Evolutionary conservation across 2,113 vertebrate species (phyloP), one percentile per base, ranked within the genome.

Genomic region (Spheniscus mendiculus): DNA sequence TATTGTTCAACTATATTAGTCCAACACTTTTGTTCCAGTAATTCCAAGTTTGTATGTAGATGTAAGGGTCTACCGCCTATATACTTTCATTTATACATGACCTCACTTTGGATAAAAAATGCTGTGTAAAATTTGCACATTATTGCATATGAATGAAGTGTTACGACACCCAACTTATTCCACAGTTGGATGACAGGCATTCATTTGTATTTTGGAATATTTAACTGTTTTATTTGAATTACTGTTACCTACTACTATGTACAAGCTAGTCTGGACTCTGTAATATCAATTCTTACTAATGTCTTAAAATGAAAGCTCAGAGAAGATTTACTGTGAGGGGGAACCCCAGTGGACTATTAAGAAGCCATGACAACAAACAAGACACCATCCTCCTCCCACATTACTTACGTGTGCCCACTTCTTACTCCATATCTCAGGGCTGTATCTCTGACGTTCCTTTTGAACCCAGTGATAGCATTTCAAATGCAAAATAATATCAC

Each of bases 321-420:
- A 40, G 52, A 26, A n/a, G 62, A 42, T 30, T n/a, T 19, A 0
- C 23, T 9, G 34, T 2, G 2, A 76, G 56, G 45, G 82, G 63
- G 52, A 38, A 38, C 10, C 21, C 27, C 38, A 4, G 47, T 0
- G 8, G 45, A 17, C 12, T 27, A 21, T 0, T 1, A 8, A 38
- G 47, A 67, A 78, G 66, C 58, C 44, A 13, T 0, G 5, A 36
- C 17, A 58, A 32, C 12, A 8, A 23, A 38, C 21, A 13, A 19
- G 36, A 12, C 1, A 10, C 12, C 23, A 17, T 4, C 6, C 12
- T 21, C 2, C 12, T 65, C 6, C 1, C 42, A 42, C 42, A 32
- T 62, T 38, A 98, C 98, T 98, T 96, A 99, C 99, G 4, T 98
- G 98, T n/a, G 98, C 98, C 98, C 96, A 98, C 81, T 97, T 97